These are phyloP conservation scores for Otolemur garnettii DNA, from an alignment of 2,113 vertebrate species.

Conservation along the genomic window DNA sequence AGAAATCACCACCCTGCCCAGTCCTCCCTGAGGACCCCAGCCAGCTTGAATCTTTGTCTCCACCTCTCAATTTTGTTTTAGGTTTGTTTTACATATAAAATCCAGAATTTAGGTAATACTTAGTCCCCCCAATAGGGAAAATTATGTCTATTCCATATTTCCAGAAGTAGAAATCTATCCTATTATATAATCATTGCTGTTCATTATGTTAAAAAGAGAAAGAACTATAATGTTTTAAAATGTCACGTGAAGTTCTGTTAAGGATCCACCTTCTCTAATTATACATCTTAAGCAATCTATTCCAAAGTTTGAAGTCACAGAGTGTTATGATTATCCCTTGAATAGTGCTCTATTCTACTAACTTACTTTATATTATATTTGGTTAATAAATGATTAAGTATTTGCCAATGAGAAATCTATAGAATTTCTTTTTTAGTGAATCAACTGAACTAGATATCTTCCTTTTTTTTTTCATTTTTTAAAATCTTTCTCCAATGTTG, in stretches of 20 bases:
- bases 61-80: not conserved
- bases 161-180: not conserved
- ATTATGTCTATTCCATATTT: not conserved
- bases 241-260: not conserved
- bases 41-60: not conserved
- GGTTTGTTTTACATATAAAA: not conserved
- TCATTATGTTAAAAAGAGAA: not conserved
- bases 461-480: not conserved
- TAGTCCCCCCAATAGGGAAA: not conserved
- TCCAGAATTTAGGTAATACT: not conserved
- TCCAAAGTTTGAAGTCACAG: not conserved
- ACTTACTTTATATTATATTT: not conserved
- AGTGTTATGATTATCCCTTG: not conserved
- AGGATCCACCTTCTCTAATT: not conserved
- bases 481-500: not conserved
- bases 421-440: not conserved
- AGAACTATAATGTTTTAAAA: not conserved
- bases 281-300: not conserved
- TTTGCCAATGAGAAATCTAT: not conserved
- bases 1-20: not conserved
- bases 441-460: not conserved
- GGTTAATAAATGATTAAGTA: constrained; percentile 28
- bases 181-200: not conserved
- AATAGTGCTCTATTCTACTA: not conserved
- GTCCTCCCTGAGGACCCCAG: not conserved